Conservation (phyloP, 2,797 vertebrate species). For the Tinamus major region DNA sequence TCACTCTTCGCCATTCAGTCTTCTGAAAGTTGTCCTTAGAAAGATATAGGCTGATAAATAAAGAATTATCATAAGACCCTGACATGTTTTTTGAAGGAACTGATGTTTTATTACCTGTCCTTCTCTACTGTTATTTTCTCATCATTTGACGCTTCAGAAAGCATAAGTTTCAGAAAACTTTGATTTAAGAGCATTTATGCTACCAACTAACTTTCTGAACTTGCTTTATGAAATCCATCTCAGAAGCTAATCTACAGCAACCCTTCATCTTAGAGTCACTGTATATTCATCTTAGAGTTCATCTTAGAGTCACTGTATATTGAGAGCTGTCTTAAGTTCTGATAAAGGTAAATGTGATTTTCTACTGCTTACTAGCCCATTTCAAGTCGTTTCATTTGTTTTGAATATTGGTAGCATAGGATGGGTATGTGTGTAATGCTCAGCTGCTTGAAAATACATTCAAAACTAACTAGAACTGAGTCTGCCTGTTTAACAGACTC, state of each 20-base stretch:
- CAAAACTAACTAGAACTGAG: neutral
- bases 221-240: neutral
- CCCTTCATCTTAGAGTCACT: neutral
- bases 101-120: neutral
- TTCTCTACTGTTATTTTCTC: constrained; percentile 13
- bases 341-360: neutral
- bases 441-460: neutral
- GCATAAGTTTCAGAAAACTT: neutral
- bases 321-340: neutral
- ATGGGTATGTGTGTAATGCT: neutral
- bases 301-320: neutral
- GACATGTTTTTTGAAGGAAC: neutral
- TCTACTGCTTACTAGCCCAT: neutral
- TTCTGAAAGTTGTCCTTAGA: neutral
- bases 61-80: neutral
- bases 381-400: neutral
- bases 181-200: constrained; percentile 5
- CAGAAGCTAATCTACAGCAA: neutral
- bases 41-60: neutral
- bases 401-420: neutral
- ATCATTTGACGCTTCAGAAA: constrained; percentile 5
- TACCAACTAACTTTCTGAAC: neutral
- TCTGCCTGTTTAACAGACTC: neutral
- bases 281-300: neutral
- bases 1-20: neutral